Percentiles rank a stretch among this genome's conserved stretches.
Evolutionary conservation across 2,888 invertebrate genomes (phyloP).

Genomic region (Helleia helle): DNA sequence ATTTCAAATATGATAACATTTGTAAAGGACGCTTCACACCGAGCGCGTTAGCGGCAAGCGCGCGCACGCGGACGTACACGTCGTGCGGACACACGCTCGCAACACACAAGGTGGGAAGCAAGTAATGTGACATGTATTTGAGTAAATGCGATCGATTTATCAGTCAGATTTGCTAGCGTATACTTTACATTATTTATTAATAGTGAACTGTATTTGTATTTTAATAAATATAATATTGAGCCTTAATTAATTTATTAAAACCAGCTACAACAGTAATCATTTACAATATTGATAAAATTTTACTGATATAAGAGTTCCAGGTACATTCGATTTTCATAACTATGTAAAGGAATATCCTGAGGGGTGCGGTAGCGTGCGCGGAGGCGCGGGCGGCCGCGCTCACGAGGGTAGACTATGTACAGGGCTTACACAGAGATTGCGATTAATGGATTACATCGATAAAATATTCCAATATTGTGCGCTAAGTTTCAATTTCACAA

Average conservation of each 20-base stretch:
- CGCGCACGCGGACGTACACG: not conserved
- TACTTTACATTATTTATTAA: constrained; percentile 11
- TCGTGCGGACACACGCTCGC: not conserved
- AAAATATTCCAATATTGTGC: constrained; percentile 67
- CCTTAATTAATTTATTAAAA: constrained; percentile 9
- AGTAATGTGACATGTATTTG: not conserved
- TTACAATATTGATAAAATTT: constrained; percentile 9
- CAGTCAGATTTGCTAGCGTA: constrained; percentile 12
- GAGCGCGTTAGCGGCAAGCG: not conserved
- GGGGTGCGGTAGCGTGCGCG: constrained; percentile 1
- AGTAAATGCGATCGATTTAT: constrained; percentile 10
- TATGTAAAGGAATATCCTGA: not conserved
- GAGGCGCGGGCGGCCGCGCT: constrained; percentile 28
- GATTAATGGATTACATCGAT: constrained; percentile 61
- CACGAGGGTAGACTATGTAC: constrained; percentile 51
- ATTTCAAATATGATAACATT: not conserved
- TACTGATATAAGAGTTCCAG: constrained; percentile 11
- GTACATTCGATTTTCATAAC: constrained; percentile 7
- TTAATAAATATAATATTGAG: constrained; percentile 7
- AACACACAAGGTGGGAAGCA: not conserved
- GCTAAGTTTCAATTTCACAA: constrained; percentile 69
- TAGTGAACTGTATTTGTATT: constrained; percentile 10
- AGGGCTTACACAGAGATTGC: constrained; percentile 60
- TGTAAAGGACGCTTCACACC: not conserved
- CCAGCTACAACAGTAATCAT: constrained; percentile 1